Conservation (phyloP, 1,140 invertebrate species). For the Akabosia matsudoensis region DNA sequence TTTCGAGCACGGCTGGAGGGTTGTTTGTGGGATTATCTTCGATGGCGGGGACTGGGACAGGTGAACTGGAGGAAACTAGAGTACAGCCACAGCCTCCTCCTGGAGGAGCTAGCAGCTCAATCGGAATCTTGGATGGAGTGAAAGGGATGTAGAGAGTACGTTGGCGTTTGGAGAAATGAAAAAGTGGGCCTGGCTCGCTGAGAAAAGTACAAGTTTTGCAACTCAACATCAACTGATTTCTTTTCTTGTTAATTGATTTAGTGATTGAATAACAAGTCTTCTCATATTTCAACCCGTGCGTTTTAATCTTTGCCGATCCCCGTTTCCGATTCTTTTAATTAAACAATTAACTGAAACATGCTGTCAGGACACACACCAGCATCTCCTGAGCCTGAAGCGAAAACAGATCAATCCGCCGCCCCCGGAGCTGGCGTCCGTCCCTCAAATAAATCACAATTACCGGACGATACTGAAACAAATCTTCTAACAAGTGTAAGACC, state of each 20-base stretch:
- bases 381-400: too few species aligned
- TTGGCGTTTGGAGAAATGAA: neutral
- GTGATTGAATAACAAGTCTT: too few species aligned
- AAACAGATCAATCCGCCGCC: too few species aligned
- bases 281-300: too few species aligned
- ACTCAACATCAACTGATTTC: neutral
- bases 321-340: too few species aligned
- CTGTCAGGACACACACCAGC: too few species aligned
- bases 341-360: too few species aligned
- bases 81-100: neutral
- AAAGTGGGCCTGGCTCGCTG: constrained; percentile 60
- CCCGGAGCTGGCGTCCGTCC: too few species aligned
- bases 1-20: neutral
- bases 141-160: constrained; percentile 3
- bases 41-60: neutral
- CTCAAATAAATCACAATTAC: too few species aligned
- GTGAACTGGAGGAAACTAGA: neutral
- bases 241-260: neutral
- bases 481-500: too few species aligned
- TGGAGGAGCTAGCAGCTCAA: neutral
- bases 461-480: too few species aligned
- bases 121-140: neutral
- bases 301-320: too few species aligned
- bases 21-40: neutral
- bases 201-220: constrained; percentile 67